Percentiles rank a stretch among this genome's conserved stretches.
Conservation (phyloP, 2,888 invertebrate species). For the Drosophila peninsularis region DNA sequence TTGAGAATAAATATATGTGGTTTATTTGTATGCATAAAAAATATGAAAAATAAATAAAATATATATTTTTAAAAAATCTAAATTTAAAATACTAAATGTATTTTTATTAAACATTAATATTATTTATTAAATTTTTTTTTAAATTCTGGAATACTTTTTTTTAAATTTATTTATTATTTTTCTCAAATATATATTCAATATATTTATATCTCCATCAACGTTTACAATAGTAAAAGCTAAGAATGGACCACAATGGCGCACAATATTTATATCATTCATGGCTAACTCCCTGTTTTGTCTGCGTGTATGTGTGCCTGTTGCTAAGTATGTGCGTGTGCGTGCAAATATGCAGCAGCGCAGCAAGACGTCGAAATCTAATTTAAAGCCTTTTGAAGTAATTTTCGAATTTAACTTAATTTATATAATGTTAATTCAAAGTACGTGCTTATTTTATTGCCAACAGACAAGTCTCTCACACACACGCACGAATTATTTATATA, state of each 20-base stretch:
- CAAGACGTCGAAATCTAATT: conserved; percentile 45
- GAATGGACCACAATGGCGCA: conserved; percentile 19
- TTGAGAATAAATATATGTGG: background rate
- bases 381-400: conserved; percentile 26
- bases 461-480: conserved; percentile 23
- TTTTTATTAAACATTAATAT: background rate
- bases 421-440: conserved; percentile 55
- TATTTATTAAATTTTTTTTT: no score
- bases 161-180: background rate
- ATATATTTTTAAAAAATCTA: background rate
- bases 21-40: background rate
- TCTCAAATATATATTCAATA: background rate
- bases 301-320: conserved; percentile 15
- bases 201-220: no score
- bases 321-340: conserved; percentile 54
- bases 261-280: conserved; percentile 49
- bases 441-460: conserved; percentile 48
- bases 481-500: conserved; percentile 8
- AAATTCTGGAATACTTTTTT: no score
- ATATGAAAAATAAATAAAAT: background rate
- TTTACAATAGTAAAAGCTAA: background rate
- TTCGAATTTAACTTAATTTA: conserved; percentile 46
- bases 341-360: conserved; percentile 62
- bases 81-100: background rate
- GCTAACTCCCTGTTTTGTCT: conserved; percentile 7